Conservation (phyloP, 2,888 invertebrate species). For the Chydorus sphaericus region DNA sequence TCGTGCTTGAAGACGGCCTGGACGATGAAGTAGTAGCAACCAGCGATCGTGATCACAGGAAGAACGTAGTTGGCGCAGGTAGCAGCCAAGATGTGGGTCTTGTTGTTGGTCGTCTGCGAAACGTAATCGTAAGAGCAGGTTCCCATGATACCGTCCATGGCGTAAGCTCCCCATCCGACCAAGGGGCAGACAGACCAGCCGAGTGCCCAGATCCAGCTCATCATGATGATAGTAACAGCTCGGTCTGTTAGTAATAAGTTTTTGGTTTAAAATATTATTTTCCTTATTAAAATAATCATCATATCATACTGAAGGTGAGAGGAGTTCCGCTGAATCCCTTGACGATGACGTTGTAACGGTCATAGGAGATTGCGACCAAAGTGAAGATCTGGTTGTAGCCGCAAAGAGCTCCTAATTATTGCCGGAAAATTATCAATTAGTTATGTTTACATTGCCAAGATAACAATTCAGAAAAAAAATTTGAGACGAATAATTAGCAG, state of each 20-base stretch:
- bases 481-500: too few species aligned
- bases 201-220: conserved; percentile 30
- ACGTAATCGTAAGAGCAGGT: conserved; percentile 77
- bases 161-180: conserved; percentile 28
- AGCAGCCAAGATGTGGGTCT: conserved; percentile 64
- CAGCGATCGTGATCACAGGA: conserved; percentile 64
- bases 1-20: conserved; percentile 32
- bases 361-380: conserved; percentile 26
- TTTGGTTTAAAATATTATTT: background rate
- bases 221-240: conserved; percentile 25
- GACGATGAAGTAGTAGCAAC: conserved; percentile 77
- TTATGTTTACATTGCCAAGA: too few species aligned
- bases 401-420: conserved; percentile 25
- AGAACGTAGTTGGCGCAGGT: conserved; percentile 60
- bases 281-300: background rate
- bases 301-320: conserved; percentile 21
- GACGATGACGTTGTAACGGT: conserved; percentile 28
- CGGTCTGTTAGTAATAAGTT: too few species aligned
- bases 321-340: conserved; percentile 24
- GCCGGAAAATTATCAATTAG: background rate
- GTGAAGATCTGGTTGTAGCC: conserved; percentile 29
- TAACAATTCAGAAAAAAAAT: too few species aligned
- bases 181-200: conserved; percentile 28
- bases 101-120: conserved; percentile 54
- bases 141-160: conserved; percentile 16